Evolutionary conservation across 2,797 vertebrate genomes (phyloP), one percentile per base, ranked within the genome.

Genomic region (Myotis findleyi): DNA sequence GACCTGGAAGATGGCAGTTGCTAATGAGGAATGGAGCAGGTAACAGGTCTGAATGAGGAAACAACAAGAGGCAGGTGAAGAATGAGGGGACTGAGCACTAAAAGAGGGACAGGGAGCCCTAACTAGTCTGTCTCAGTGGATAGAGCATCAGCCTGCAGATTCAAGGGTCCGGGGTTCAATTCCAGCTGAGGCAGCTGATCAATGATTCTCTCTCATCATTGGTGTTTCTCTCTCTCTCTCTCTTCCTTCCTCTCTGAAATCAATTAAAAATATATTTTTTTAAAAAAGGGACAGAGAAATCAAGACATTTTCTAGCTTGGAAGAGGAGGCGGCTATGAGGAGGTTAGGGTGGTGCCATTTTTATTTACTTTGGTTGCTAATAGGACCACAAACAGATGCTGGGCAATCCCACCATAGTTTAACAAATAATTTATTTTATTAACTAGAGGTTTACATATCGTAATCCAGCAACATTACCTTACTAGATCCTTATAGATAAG

Each of bases 401-500:
- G 23, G 49, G 41, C 14, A 27, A 71, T 73, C 44, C 36, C 17
- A 89, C 20, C 30, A 38, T 2, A 11, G 82, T 36, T 82, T 73
- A 93, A 89, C 38, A 89, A 68, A 38, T 36, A 36, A 66, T 17
- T 66, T 59, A 27, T 25, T 49, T 36, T 49, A 25, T 41, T 86
- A 68, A 44, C 55, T 76, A 53, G 53, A 85, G 21, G 64, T 55
- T 90, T 64, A 36, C 25, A 59, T 33, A 41, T 3, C 66, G 41
- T 76, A n/a, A 75, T 49, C 51, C 44, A 96, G 81, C 83, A 96
- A 59, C 27, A 88, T 96, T 95, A 99, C 99, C 98, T 98, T 92
- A 99, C 97, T 49, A 99, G 95, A 79, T 99, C 98, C 96, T 99
- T 99, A 97, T 99, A 99, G 77, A 99, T 96, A 81, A 98, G 97